Evolutionary conservation across 2,888 invertebrate genomes (phyloP), one percentile per base, ranked within the genome.

Genomic region (Brachypalpus laphriformis): DNA sequence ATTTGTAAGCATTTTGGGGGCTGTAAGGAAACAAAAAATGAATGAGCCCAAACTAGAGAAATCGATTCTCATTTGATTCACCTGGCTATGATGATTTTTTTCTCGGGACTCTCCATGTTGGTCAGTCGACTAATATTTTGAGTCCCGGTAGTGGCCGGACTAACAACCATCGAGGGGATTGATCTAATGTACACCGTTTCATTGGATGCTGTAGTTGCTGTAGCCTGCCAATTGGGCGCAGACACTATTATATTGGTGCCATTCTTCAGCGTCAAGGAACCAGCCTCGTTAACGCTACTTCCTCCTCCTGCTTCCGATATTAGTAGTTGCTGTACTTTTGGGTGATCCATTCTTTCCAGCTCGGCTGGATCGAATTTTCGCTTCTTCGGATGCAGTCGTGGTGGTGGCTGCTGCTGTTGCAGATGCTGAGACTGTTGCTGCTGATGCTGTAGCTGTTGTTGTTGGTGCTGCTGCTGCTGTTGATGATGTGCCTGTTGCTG

Each of bases 361-460:
- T 92, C 92, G 71, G 92, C 90, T 88, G 91, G 91, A 89, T 91
- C 91, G 85, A 92, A 92, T 89, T 92, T 92, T 49, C 98, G 94
- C 93, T 98, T 98, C 93, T 98, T 98, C 76, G 98, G 98, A 90
- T 98, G 94, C 91, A 97, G 97, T 86, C 96, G 93, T 87, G 91
- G 91, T 47, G 88, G 88, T 57, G 88, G 75, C 45, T 87, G 87
- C 51, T 87, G 87, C 31, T 87, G 82, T 56, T 86, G 82, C 31
- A 71, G 42, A 20, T 72, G 76, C 45, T 76, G 70, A 51, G 81
- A 78, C 42, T 82, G 87, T 45, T 71, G 87, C 45, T 70, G 95
- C 94, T 83, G 95, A 93, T 76, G 93, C 76, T 88, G 90, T 47
- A 89, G 88, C 71, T n/a, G n/a, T n/a, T n/a, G n/a, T n/a, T n/a